phyloP scores from a whole-genome alignment of 2,888 invertebrate species.

The Sylvicola fuscatus region DNA sequence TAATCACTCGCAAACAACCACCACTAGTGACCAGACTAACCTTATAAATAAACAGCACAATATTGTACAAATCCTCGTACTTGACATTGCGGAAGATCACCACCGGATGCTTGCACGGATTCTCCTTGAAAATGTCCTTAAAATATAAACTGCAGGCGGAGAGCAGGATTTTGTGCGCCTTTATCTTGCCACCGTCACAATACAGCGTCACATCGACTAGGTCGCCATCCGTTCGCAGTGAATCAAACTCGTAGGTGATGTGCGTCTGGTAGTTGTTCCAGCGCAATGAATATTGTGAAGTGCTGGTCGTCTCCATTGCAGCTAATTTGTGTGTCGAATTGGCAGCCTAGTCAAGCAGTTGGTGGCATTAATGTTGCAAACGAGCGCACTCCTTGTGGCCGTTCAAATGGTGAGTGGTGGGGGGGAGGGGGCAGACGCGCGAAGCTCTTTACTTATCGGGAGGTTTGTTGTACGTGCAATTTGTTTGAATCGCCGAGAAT shows the following conservation, averaged over 20 bases:
- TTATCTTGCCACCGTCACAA: conserved; percentile 65
- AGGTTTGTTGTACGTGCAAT: too few relatives aligned
- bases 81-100: conserved; percentile 63
- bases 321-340: too few relatives aligned
- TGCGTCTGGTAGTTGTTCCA: conserved; percentile 74
- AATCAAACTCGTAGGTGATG: conserved; percentile 61
- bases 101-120: conserved; percentile 61
- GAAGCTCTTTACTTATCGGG: too few relatives aligned
- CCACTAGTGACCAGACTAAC: conserved; percentile 10
- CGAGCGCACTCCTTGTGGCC: too few relatives aligned
- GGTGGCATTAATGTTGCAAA: too few relatives aligned
- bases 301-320: conserved; percentile 11
- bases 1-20: not conserved
- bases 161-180: conserved; percentile 66
- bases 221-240: conserved; percentile 42
- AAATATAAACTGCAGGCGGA: conserved; percentile 74
- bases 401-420: too few relatives aligned
- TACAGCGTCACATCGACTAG: conserved; percentile 71
- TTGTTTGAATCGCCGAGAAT: too few relatives aligned
- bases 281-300: conserved; percentile 64
- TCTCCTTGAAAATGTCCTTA: conserved; percentile 47
- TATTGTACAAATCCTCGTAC: conserved; percentile 54
- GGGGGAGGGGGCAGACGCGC: too few relatives aligned
- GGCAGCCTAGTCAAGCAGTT: too few relatives aligned
- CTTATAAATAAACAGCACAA: conserved; percentile 63